Base-by-base conservation (phyloP, 2,888 invertebrate genomes). In the Halictus ligatus region DNA sequence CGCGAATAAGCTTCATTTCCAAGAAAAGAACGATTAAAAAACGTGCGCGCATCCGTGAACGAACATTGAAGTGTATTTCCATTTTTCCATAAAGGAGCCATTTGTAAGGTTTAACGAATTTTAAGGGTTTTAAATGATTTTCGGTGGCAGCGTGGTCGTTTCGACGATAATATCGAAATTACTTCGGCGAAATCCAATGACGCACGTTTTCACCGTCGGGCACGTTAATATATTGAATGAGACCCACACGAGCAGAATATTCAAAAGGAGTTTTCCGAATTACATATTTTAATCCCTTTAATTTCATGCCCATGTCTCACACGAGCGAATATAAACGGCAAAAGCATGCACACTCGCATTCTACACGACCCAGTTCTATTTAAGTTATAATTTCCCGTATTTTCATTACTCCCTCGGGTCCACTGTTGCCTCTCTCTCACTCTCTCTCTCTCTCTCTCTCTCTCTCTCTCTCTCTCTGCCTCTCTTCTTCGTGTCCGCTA, bases 301-400 rank as follows among this genome's bases (percentile, higher is more conserved):
- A 85, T 84, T 76, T 79, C 84, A 29, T 25, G 67, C 43, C 13
- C 25, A 12, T 2, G 58, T 8, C 75, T 75, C 78, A 54, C 64
- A 64, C 40, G 64, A 60, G 25, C 79, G 76, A 58, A 67, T 58
- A 46, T 78, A 73, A 85, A 73, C 67, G 58, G 67, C 12, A 54
- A 80, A 85, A 78, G 48, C 73, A 76, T 74, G 67, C 73, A 35
- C 79, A 48, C 76, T 76, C 67, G 64, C 73, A 84, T 85, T 80
- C 58, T 43, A 58, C 73, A 29, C 67, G 85, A 85, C 85, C 85
- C 29, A 84, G 73, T 85, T 85, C 67, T 69, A 74, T 85, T 84
- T 73, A 25, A 79, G 79, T 84, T 79, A 80, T 79, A 85, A 85
- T 84, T 84, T 79, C 71, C 79, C 75, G 79, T 85, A 79, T 85